These are phyloP conservation scores for Pycnomerus fuliginosus DNA, from an alignment of 2,888 invertebrate species.

Conservation along the genomic window DNA sequence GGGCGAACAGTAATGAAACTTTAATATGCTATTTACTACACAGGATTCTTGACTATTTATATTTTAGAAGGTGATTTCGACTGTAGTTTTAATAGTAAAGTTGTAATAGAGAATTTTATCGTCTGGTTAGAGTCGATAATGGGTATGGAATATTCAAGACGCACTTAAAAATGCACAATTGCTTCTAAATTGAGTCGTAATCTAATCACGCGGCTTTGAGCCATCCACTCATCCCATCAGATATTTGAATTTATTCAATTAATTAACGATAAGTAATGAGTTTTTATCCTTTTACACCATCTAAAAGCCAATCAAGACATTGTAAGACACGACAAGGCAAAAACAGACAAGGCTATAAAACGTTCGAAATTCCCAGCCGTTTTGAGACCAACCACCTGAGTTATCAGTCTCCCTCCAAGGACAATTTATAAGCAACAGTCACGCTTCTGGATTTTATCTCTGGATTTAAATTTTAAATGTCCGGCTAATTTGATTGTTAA, in stretches of 20 bases:
- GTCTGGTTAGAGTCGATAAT: constrained; percentile 7
- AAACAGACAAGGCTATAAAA: constrained; percentile 13
- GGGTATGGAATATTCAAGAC: constrained; percentile 8
- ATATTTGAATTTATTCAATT: constrained; percentile 21
- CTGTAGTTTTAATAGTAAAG: no score
- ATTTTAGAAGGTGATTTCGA: no score
- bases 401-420: constrained; percentile 7
- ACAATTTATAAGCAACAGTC: constrained; percentile 24
- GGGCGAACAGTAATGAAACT: no score
- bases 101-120: no score
- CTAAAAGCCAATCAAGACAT: constrained; percentile 16
- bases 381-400: constrained; percentile 10
- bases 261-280: constrained; percentile 24
- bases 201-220: constrained; percentile 14
- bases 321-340: constrained; percentile 17
- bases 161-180: constrained; percentile 10
- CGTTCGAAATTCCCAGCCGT: constrained; percentile 14
- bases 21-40: no score
- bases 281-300: constrained; percentile 22
- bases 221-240: constrained; percentile 8
- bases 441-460: constrained; percentile 25
- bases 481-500: constrained; percentile 24
- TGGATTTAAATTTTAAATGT: constrained; percentile 25
- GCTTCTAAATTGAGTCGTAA: constrained; percentile 17
- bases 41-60: no score